A percentile compares a stretch with the other conserved stretches of the same genome.
phyloP scores from a whole-genome alignment of 2,888 invertebrate genomes.

The Lingula anatina region DNA sequence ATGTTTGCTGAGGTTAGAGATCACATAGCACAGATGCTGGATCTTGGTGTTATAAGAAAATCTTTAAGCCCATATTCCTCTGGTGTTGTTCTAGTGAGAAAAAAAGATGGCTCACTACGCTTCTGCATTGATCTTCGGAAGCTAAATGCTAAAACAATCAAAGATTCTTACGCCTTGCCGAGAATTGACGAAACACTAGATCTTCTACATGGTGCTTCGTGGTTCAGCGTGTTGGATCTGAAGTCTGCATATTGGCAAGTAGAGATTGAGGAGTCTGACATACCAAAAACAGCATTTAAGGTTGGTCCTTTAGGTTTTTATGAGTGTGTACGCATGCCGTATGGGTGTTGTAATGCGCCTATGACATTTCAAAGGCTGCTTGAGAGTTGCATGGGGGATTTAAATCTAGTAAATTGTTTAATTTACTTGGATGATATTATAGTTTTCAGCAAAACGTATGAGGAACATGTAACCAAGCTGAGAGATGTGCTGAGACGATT shows the following conservation, averaged over 20 bases:
- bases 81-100: conserved; percentile 4
- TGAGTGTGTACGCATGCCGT: not conserved
- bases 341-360: not conserved
- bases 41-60: conserved; percentile 3
- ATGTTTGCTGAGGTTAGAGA: conserved; percentile 6
- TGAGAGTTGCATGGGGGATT: not conserved
- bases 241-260: no score
- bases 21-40: conserved; percentile 1
- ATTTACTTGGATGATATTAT: not conserved
- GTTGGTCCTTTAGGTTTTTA: not conserved
- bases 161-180: conserved; percentile 2
- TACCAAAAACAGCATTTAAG: not conserved
- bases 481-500: no score
- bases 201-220: not conserved
- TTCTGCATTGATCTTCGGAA: no score
- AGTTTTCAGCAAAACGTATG: no score
- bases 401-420: not conserved
- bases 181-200: conserved; percentile 1
- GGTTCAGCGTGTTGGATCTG: not conserved
- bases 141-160: no score
- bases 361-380: not conserved
- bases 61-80: conserved; percentile 1
- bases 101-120: conserved; percentile 2
- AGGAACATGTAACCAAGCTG: no score
- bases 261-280: no score